Conservation (phyloP, 2,888 invertebrate species). For the Ethmia dodecea region DNA sequence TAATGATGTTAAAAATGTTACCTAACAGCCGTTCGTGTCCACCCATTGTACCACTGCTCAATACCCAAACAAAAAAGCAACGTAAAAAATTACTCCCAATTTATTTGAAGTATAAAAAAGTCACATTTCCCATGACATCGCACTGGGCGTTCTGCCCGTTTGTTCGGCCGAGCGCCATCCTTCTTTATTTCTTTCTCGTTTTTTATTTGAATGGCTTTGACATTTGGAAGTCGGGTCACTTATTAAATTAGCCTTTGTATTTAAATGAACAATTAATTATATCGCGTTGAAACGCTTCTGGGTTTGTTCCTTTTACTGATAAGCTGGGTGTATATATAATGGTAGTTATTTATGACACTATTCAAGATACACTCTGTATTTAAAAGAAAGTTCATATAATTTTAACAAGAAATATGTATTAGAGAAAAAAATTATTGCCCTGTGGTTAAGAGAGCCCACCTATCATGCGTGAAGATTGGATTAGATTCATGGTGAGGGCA, state of each 20-base stretch:
- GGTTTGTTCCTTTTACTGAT: conserved; percentile 16
- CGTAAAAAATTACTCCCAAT: conserved; percentile 73
- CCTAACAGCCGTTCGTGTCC: conserved; percentile 71
- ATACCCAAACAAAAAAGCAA: conserved; percentile 57
- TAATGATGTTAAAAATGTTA: conserved; percentile 76
- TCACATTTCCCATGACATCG: conserved; percentile 69
- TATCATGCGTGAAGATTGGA: no score
- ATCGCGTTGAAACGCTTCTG: conserved; percentile 42
- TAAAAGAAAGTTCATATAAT: no score
- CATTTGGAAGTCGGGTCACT: conserved; percentile 70
- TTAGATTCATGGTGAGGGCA: no score
- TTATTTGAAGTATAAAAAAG: conserved; percentile 69
- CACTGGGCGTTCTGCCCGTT: conserved; percentile 51
- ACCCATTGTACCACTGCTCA: conserved; percentile 68
- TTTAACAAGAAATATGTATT: no score
- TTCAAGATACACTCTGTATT: no score
- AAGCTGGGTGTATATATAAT: no score
- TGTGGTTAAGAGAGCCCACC: no score
- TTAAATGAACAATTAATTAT: conserved; percentile 74
- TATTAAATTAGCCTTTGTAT: conserved; percentile 78
- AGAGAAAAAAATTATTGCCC: no score
- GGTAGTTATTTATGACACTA: no score
- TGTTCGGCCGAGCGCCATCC: conserved; percentile 49
- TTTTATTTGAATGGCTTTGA: conserved; percentile 68
- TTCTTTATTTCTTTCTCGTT: conserved; percentile 59